A percentile compares a stretch with the other conserved stretches of the same genome.
phyloP scores from a whole-genome alignment of 2,113 vertebrate species.

The Hyaena hyaena region DNA sequence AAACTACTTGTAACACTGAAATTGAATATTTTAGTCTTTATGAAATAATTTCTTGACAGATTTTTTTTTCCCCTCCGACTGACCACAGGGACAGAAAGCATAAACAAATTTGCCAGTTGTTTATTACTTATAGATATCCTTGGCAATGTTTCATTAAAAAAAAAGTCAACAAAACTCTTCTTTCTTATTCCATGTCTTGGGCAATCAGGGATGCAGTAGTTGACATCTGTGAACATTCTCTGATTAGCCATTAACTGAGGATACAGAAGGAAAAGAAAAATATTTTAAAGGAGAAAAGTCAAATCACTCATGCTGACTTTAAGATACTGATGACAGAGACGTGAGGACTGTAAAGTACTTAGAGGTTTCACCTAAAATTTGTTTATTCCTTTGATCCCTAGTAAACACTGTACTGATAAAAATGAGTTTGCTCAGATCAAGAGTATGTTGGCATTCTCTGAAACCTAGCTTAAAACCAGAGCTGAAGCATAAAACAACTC shows the following conservation, averaged over 20 bases:
- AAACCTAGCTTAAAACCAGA: slow-evolving; percentile 23
- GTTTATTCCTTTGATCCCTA: slow-evolving; percentile 11
- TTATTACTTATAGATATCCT: background rate
- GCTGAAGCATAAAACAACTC: background rate
- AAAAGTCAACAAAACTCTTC: background rate
- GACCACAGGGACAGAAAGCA: slow-evolving; percentile 1
- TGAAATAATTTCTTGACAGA: slow-evolving; percentile 14
- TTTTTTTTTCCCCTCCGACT: background rate
- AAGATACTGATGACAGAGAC: background rate
- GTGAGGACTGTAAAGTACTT: background rate
- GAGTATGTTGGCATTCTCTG: slow-evolving; percentile 23
- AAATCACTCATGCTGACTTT: slow-evolving; percentile 46
- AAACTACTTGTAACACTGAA: slow-evolving; percentile 77
- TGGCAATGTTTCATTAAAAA: background rate
- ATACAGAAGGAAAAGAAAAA: background rate
- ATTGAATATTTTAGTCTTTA: slow-evolving; percentile 33
- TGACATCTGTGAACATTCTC: background rate
- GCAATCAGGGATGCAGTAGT: background rate
- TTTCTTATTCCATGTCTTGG: background rate
- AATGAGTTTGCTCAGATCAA: slow-evolving; percentile 16
- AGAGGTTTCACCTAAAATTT: slow-evolving; percentile 24
- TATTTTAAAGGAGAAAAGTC: slow-evolving; percentile 43
- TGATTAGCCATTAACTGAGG: background rate
- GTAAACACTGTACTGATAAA: slow-evolving; percentile 3
- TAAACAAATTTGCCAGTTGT: slow-evolving; percentile 49